Percentiles rank a stretch among this genome's conserved stretches.
phyloP scores from a whole-genome alignment of 2,113 vertebrate genomes.

The Albula glossodonta region DNA sequence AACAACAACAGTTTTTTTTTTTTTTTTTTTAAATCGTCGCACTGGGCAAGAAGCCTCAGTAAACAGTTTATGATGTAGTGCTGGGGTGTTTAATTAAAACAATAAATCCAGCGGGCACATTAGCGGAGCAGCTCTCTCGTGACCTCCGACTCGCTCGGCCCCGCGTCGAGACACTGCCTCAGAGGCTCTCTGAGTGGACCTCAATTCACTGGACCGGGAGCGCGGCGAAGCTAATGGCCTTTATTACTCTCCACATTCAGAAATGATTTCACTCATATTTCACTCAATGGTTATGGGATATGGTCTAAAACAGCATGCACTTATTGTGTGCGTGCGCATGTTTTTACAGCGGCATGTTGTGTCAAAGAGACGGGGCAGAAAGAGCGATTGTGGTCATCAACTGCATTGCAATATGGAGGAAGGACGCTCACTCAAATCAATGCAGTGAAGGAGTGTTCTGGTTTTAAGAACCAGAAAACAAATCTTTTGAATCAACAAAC shows the following conservation, averaged over 20 bases:
- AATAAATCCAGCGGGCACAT: conserved; percentile 88
- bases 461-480: conserved; percentile 67
- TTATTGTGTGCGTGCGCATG: not conserved
- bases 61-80: conserved; percentile 93
- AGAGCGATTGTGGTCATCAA: not conserved
- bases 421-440: not conserved
- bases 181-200: conserved; percentile 70
- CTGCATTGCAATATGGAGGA: not conserved
- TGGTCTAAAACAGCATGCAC: conserved; percentile 41
- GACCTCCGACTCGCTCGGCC: conserved; percentile 84
- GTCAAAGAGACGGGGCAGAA: not conserved
- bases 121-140: conserved; percentile 75
- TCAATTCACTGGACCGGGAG: conserved; percentile 78
- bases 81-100: conserved; percentile 89
- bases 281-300: conserved; percentile 83
- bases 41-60: conserved; percentile 79
- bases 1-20: conserved; percentile 74
- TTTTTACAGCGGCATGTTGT: not conserved
- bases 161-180: conserved; percentile 71
- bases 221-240: conserved; percentile 73
- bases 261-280: conserved; percentile 92
- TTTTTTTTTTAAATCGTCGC: conserved; percentile 69
- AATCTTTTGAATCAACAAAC: too few species aligned
- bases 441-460: conserved; percentile 60
- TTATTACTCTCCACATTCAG: conserved; percentile 81